Evolutionary conservation across 2,888 invertebrate genomes (phyloP).

Genomic region (Drosophila hamatofila): DNA sequence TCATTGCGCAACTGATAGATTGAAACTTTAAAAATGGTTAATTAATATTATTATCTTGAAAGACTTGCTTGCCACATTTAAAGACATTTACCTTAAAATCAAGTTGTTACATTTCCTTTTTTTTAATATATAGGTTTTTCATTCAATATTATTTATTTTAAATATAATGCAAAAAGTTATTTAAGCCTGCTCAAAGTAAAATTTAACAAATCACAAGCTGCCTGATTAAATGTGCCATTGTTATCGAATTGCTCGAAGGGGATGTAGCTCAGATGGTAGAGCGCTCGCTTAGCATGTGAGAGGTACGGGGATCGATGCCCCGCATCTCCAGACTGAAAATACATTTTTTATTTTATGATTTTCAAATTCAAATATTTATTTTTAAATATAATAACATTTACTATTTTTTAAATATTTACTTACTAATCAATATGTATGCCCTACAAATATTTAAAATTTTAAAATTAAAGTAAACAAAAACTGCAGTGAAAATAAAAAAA

Average conservation of each 20-base stretch:
- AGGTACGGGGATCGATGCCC: constrained; percentile 86
- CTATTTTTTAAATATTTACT: too few relatives aligned
- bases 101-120: not conserved
- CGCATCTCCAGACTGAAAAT: constrained; percentile 80
- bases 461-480: not conserved
- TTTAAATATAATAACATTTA: not conserved
- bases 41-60: not conserved
- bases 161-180: too few relatives aligned
- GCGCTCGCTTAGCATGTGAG: constrained; percentile 86
- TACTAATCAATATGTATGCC: too few relatives aligned
- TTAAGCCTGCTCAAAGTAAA: too few relatives aligned
- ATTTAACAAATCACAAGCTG: not conserved
- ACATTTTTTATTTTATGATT: not conserved
- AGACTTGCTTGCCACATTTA: not conserved
- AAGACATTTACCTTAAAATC: not conserved
- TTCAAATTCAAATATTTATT: too few relatives aligned
- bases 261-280: constrained; percentile 86
- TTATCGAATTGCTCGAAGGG: constrained; percentile 66
- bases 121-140: too few relatives aligned
- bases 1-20: not conserved
- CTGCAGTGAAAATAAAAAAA: not conserved
- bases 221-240: constrained; percentile 25
- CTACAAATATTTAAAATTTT: not conserved
- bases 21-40: not conserved
- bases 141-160: too few relatives aligned